phyloP scores from a whole-genome alignment of 2,113 vertebrate species.

The Larimichthys polyactis region DNA sequence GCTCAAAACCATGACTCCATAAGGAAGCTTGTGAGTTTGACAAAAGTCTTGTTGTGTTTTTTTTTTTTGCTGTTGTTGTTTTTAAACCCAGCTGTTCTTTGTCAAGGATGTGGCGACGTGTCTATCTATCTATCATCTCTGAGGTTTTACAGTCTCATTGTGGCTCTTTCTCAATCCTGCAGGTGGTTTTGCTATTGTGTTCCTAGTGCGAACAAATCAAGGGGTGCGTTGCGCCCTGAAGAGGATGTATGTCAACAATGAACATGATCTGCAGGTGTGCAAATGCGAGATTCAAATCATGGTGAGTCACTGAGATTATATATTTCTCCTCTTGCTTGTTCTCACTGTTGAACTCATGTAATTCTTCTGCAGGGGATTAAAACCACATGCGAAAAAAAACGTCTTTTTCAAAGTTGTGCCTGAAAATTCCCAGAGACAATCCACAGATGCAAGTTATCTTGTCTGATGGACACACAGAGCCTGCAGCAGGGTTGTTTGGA shows the following conservation, averaged over 20 bases:
- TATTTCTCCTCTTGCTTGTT: constrained; percentile 3
- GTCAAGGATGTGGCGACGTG: not conserved
- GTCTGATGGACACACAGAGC: not conserved
- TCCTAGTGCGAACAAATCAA: constrained; percentile 94
- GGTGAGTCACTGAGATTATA: constrained; percentile 85
- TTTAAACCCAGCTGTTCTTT: not conserved
- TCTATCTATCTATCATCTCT: not conserved
- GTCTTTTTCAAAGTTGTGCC: not conserved
- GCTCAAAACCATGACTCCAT: not conserved
- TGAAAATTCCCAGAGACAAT: not conserved
- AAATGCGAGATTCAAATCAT: constrained; percentile 98
- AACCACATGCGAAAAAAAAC: not conserved
- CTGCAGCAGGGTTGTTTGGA: constrained; percentile 16
- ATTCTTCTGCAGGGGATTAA: not conserved
- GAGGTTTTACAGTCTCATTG: not conserved
- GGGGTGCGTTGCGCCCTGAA: constrained; percentile 96
- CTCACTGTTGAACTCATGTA: not conserved
- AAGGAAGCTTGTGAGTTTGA: not conserved
- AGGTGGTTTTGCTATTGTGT: constrained; percentile 98
- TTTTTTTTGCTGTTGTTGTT: too few relatives aligned
- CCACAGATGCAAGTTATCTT: not conserved
- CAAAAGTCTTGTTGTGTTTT: too few relatives aligned
- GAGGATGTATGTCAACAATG: constrained; percentile 99
- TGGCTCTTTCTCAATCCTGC: constrained; percentile 7
- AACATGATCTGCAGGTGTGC: constrained; percentile 97